Percentiles rank a stretch among this genome's conserved stretches.
phyloP scores from a whole-genome alignment of 2,797 vertebrate species.

The Thalassophryne amazonica region DNA sequence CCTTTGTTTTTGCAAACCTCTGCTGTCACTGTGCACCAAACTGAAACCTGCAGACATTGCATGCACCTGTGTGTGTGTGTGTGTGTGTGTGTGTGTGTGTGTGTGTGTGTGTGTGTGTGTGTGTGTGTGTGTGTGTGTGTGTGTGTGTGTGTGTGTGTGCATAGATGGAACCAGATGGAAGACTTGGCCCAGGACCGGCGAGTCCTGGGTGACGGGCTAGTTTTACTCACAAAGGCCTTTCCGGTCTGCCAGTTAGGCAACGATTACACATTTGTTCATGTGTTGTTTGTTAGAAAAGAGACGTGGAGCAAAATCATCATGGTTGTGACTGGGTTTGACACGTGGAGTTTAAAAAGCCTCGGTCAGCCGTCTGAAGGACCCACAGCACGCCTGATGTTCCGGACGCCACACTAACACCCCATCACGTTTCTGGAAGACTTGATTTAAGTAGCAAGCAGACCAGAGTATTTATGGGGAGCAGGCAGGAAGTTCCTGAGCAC shows the following conservation, averaged over 20 bases:
- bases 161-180: slow-evolving; percentile 20
- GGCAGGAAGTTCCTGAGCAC: too few relatives aligned
- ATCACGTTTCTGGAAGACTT: too few relatives aligned
- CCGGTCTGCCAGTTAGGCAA: slow-evolving; percentile 22
- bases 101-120: not conserved
- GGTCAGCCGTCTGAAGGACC: too few relatives aligned
- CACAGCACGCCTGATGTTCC: too few relatives aligned
- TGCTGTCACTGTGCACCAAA: too few relatives aligned
- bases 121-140: too few relatives aligned
- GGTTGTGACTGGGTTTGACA: too few relatives aligned
- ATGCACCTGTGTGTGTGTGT: not conserved
- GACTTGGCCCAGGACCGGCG: slow-evolving; percentile 11
- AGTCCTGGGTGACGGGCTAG: slow-evolving; percentile 3
- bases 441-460: too few relatives aligned
- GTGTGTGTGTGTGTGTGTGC: not conserved
- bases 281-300: slow-evolving; percentile 12
- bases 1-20: too few relatives aligned
- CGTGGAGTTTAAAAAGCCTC: too few relatives aligned
- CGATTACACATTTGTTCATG: slow-evolving; percentile 34
- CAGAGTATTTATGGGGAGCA: too few relatives aligned
- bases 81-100: not conserved
- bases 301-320: slow-evolving; percentile 26
- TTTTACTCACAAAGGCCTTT: slow-evolving; percentile 11
- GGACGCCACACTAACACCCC: too few relatives aligned
- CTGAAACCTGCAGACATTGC: not conserved